phyloP scores from a whole-genome alignment of 1,140 invertebrate genomes.

The Andricus grossulariae region DNA sequence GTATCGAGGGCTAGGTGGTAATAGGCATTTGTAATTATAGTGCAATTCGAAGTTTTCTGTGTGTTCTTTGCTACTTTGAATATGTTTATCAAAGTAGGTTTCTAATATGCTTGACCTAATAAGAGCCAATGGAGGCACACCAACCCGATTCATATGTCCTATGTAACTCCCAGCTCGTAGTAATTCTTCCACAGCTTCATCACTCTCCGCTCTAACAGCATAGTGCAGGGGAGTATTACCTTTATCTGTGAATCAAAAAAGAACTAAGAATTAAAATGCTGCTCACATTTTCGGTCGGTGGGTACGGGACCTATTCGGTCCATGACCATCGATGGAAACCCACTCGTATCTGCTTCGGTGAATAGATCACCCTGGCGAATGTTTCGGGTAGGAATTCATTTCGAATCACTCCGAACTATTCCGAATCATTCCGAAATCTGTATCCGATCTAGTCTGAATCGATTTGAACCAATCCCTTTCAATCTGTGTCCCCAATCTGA shows the following conservation, averaged over 20 bases:
- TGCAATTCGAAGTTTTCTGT: slow-evolving; percentile 81
- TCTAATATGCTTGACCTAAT: slow-evolving; percentile 81
- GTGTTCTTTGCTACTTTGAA: slow-evolving; percentile 79
- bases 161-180: slow-evolving; percentile 83
- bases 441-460: no score
- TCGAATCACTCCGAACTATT: no score
- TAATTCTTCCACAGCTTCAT: slow-evolving; percentile 78
- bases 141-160: slow-evolving; percentile 80
- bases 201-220: slow-evolving; percentile 82
- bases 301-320: no score
- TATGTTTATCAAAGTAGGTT: slow-evolving; percentile 83
- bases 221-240: slow-evolving; percentile 89
- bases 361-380: no score
- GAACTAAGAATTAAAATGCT: no score
- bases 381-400: no score
- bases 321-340: no score
- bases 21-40: slow-evolving; percentile 84
- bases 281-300: no score
- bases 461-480: no score
- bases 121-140: slow-evolving; percentile 82
- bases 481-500: no score
- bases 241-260: slow-evolving; percentile 70
- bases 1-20: slow-evolving; percentile 67
- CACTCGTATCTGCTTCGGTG: no score
- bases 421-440: no score